Conservation (phyloP, 2,113 vertebrate genomes). For the Petromus typicus region DNA sequence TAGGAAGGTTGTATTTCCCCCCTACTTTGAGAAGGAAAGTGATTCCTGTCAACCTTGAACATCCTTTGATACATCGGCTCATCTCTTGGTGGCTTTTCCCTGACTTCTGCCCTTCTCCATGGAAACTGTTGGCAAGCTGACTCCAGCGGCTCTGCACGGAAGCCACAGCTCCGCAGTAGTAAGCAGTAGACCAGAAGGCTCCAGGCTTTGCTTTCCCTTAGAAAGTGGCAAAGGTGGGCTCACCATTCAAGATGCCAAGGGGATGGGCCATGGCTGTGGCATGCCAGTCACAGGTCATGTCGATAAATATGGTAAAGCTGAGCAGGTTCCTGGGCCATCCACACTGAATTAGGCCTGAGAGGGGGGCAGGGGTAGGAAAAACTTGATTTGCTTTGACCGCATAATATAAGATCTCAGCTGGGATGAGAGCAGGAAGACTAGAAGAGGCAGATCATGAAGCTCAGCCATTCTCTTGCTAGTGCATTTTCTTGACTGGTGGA, state of each 20-base stretch:
- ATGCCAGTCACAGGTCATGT: background rate
- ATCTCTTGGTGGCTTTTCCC: constrained; percentile 66
- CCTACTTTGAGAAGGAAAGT: constrained; percentile 34
- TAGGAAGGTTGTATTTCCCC: constrained; percentile 21
- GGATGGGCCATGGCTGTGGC: background rate
- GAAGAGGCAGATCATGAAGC: background rate
- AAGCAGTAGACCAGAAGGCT: constrained; percentile 41
- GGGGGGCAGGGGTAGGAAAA: background rate
- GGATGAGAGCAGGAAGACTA: background rate
- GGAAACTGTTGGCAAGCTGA: constrained; percentile 77
- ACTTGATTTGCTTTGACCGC: background rate
- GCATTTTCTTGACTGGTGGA: background rate
- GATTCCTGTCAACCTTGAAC: constrained; percentile 65
- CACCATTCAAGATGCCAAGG: background rate
- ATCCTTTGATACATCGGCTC: constrained; percentile 60
- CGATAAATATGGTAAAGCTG: background rate
- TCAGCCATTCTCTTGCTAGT: background rate
- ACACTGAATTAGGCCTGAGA: background rate
- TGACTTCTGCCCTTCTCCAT: constrained; percentile 85
- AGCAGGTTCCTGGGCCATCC: background rate
- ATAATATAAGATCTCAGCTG: background rate
- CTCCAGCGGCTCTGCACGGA: constrained; percentile 10
- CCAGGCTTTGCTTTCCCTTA: background rate
- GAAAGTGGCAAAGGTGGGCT: background rate
- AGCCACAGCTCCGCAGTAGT: background rate